phyloP scores from a whole-genome alignment of 2,797 vertebrate genomes.

The Synaphobranchus kaupii region DNA sequence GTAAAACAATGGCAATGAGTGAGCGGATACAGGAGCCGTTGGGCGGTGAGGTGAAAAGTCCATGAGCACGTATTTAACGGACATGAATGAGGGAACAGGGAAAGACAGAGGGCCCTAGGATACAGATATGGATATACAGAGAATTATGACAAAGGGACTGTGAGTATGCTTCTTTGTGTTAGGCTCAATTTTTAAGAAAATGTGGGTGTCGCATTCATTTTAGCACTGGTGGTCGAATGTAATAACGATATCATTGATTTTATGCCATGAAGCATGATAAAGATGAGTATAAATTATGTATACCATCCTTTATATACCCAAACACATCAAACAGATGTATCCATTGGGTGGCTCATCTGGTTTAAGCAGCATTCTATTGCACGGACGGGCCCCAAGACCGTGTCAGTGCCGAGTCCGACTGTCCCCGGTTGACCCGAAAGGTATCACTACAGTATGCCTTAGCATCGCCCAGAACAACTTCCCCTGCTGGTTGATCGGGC shows the following conservation, averaged over 20 bases:
- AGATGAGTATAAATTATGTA: no score
- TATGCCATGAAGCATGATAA: no score
- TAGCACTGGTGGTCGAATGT: neutral
- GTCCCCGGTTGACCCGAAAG: no score
- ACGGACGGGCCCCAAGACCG: no score
- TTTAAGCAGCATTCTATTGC: no score
- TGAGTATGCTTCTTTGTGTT: neutral
- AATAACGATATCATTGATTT: no score
- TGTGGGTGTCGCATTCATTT: neutral
- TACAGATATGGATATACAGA: neutral
- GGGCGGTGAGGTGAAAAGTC: neutral
- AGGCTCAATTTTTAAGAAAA: neutral
- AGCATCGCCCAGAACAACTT: no score
- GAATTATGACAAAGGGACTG: neutral
- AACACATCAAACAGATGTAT: no score
- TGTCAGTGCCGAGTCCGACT: no score
- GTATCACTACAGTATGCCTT: no score
- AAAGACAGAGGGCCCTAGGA: neutral
- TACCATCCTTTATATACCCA: no score
- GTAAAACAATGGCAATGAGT: neutral
- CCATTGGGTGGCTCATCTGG: no score
- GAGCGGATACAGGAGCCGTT: neutral
- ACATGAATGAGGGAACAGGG: neutral
- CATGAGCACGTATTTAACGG: neutral
- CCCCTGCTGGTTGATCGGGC: neutral